Base-by-base conservation (phyloP, 2,113 vertebrate genomes). In the Pica pica region DNA sequence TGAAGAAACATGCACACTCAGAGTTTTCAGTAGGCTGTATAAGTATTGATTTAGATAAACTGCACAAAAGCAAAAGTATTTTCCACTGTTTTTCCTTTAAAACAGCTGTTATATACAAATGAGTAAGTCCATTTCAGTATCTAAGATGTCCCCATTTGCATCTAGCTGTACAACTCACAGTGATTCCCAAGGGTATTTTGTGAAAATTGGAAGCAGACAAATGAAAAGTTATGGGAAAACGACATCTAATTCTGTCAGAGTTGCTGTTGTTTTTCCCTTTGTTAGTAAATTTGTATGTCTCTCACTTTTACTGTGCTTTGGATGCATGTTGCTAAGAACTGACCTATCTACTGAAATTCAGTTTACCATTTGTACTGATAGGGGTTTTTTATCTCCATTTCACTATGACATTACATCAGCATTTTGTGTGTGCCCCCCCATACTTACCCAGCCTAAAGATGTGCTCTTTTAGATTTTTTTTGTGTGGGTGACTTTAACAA, bases 401-500 rank as follows among this genome's bases (percentile, higher is more conserved):
- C 70, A 70, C 75, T 83, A 86, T 92, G 83, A 95, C 84, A 69
- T 96, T 93, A 79, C 95, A 96, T 97, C 90, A 91, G 87, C 92
- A 97, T 94, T 91, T 87, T 82, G 2, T 90, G 50, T 69, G 49
- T 81, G 56, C 56, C 57, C 60, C 84, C 73, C 88, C 90, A 96
- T 87, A 95, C 87, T 95, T 97, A 90, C 92, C 76, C 92, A 96
- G 96, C 60, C 94, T 97, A 95, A 97, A 97, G 97, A 83, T 96
- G 95, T 94, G 94, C 96, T 97, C 97, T 97, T 98, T 98, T 96
- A 94, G 96, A 88, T 7, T 87, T 97, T 97, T 94, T 97, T 53
- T 87, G 20, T 86, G 80, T 93, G 94, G 93, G 91, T 94, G 96
- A 96, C 97, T 98, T 97, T 74, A 97, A 98, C 97, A 98, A 98